Base-by-base conservation (phyloP, 2,888 invertebrate species). In the Mimas tiliae region DNA sequence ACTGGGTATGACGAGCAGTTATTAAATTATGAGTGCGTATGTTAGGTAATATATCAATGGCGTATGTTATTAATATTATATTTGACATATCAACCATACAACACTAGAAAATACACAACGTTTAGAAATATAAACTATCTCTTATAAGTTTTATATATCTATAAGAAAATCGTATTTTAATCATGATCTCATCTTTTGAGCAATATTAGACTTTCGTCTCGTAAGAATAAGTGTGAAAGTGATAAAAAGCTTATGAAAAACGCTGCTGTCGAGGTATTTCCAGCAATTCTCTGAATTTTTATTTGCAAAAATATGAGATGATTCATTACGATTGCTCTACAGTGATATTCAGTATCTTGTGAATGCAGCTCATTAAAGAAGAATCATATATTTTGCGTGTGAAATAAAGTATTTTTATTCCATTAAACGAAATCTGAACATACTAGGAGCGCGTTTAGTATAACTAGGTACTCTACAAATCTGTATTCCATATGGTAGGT, bases 301-400 rank as follows among this genome's bases (percentile, higher is more conserved):
- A 42, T 58, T 58, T 58, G 19, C 64, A 64, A 69, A 70, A 71
- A 69, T 38, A 55, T 34, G 58, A 58, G 19, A 58, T 55, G 42
- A 42, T 42, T 58, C 42, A 58, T 58, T 58, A 58, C 19, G 38
- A 58, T 42, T 58, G 58, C 58, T 58, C 38, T 19, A 58, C 19
- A 58, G 51, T 12, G 51, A 52, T 42, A 58, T 58, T 58, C 58
- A 42, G 58, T 34, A 38, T 58, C 38, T 58, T 42, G 19, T 58
- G 58, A 58, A 58, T 58, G 42, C 42, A 58, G 42, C 58, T 58
- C 42, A 58, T 58, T 42, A 42, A 58, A 58, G 42, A 42, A 12
- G 7, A 58, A 42, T 58, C 38, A 58, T 58, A 12, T 42, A 3
- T 27, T 58, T 42, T 58, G 19, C 38, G 42, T n/a, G 58, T 58